Evolutionary conservation across 2,113 vertebrate species (phyloP), one percentile per base, ranked within the genome.

Genomic region (Podarcis raffonei): DNA sequence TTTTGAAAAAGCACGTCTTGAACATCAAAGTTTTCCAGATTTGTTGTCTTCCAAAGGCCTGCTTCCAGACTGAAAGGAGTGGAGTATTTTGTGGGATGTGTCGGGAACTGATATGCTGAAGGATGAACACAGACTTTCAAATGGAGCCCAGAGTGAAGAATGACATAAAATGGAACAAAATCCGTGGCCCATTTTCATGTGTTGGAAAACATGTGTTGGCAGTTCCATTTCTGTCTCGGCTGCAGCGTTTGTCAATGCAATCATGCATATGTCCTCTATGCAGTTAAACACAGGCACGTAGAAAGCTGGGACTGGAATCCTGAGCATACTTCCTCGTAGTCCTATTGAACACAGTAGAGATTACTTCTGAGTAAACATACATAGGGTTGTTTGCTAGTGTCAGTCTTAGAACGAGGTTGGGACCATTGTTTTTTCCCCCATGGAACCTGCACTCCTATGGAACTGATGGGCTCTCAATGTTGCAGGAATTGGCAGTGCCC

Each of bases 21-120:
- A 22, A 94, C 93, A 95, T 95, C 94, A 95, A 95, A 95, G 94
- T 57, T 66, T 79, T 88, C 83, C 27, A 83, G 42, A 82, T 30
- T 5, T 87, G 74, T 92, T 84, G 84, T 93, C 91, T 93, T 94
- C 89, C 91, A 88, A 90, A 93, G 92, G 92, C 84, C 87, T 57
- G 88, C 89, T 92, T 88, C 91, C 93, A 39, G 91, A 92, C 92
- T 92, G 93, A 92, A 94, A 91, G 87, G 92, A 92, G 89, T 76
- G 90, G 92, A 93, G 91, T 89, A 87, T 92, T 94, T 94, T 93
- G 88, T 81, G 89, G 89, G 89, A 62, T 94, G 91, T 91, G 92
- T 90, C 83, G 88, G 83, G 90, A 81, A 42, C 6, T 84, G 79
- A 81, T 74, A 85, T 89, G 93, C 94, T 86, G 89, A 94, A 62